These are phyloP conservation scores for Vollenhovia emeryi DNA, from an alignment of 1,140 invertebrate species.

Conservation along the genomic window DNA sequence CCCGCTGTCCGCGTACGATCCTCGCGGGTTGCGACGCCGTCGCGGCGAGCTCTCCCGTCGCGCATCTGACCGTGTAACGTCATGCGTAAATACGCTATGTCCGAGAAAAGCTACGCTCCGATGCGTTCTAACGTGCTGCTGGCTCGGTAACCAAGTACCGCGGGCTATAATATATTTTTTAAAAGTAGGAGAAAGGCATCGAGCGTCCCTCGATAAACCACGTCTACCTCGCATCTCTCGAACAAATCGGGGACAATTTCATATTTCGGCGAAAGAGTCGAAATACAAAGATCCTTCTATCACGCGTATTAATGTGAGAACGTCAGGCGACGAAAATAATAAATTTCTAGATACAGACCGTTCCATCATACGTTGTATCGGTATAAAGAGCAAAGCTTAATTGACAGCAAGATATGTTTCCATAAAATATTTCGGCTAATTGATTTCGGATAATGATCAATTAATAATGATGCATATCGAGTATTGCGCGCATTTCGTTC, in stretches of 20 bases:
- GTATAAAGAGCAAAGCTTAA: neutral
- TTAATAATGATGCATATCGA: slow-evolving; percentile 4
- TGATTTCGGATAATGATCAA: slow-evolving; percentile 1
- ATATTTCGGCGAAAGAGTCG: neutral
- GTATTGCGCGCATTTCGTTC: neutral
- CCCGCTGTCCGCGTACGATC: neutral
- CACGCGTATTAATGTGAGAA: neutral
- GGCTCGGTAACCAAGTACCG: neutral
- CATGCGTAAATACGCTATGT: slow-evolving; percentile 15
- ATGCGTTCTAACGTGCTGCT: neutral
- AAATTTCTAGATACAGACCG: neutral
- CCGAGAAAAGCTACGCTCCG: slow-evolving; percentile 21
- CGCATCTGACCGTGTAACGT: slow-evolving; percentile 4
- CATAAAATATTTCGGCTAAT: slow-evolving; percentile 12
- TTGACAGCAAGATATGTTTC: neutral
- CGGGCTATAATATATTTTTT: neutral
- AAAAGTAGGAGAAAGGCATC: neutral
- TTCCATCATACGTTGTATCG: neutral
- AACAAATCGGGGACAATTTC: neutral
- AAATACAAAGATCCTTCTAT: too few species aligned
- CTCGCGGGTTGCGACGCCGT: neutral
- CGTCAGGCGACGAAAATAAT: neutral
- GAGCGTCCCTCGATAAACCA: neutral
- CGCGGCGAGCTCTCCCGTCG: neutral
- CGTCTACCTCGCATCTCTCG: neutral